Evolutionary conservation across 2,113 vertebrate genomes (phyloP).

Genomic region (Apus apus): DNA sequence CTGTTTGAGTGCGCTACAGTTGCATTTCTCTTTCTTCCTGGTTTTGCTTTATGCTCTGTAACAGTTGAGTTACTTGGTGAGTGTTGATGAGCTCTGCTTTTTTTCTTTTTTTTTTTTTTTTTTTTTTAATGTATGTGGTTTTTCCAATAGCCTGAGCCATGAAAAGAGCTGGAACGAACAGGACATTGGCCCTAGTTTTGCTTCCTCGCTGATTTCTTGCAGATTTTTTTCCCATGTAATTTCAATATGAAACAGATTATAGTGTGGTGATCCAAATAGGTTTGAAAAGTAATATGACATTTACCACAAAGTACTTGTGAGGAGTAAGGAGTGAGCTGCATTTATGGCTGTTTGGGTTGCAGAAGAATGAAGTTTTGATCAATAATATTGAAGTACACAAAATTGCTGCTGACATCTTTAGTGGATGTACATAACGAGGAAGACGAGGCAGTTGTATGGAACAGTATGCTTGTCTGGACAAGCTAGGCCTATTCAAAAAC

Average conservation of each 20-base stretch:
- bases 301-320: not conserved
- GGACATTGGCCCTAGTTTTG: not conserved
- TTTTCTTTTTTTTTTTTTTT: not conserved
- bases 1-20: not conserved
- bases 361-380: constrained; percentile 4
- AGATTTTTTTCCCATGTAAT: constrained; percentile 30
- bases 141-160: not conserved
- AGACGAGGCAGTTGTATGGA: not conserved
- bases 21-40: not conserved
- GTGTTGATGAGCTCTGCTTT: not conserved
- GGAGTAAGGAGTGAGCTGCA: not conserved
- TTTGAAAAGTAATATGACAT: not conserved
- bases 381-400: not conserved
- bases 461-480: not conserved
- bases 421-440: not conserved
- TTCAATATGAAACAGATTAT: constrained; percentile 52
- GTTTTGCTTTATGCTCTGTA: not conserved
- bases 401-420: not conserved
- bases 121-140: not conserved
- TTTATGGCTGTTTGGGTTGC: not conserved
- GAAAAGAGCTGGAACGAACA: not conserved
- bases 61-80: constrained; percentile 24
- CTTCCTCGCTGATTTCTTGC: constrained; percentile 48
- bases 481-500: not conserved
- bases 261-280: not conserved